phyloP scores from a whole-genome alignment of 2,113 vertebrate genomes.

The Origma solitaria region DNA sequence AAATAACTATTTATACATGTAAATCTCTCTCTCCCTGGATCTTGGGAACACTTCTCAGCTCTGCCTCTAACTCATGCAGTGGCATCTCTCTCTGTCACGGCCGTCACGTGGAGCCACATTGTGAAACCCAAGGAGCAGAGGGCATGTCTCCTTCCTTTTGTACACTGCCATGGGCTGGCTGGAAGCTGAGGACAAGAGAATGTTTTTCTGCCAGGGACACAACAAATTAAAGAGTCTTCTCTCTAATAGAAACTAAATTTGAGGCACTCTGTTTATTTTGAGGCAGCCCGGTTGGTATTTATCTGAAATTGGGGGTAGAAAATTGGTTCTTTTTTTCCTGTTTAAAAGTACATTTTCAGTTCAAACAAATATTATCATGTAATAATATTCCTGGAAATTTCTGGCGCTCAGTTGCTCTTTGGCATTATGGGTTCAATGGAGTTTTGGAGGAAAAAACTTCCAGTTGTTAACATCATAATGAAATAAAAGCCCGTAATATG shows the following conservation, averaged over 20 bases:
- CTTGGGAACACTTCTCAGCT: neutral
- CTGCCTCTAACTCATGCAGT: neutral
- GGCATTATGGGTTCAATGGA: neutral
- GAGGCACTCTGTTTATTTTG: neutral
- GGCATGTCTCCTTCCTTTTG: neutral
- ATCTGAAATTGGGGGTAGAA: neutral
- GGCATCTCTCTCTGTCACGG: slow-evolving; percentile 18
- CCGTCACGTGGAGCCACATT: neutral
- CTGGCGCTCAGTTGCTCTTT: neutral
- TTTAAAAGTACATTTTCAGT: neutral
- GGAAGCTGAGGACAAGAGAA: neutral
- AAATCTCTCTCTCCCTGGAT: slow-evolving; percentile 30
- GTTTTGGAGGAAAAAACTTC: neutral
- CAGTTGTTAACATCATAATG: neutral
- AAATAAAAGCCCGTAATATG: neutral
- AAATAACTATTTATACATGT: slow-evolving; percentile 36
- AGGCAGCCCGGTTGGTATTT: neutral
- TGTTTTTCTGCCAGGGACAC: neutral
- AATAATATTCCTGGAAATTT: neutral
- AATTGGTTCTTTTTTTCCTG: neutral
- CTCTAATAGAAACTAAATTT: neutral
- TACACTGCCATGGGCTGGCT: neutral
- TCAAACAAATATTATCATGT: neutral
- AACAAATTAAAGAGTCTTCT: neutral
- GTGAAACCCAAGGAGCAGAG: slow-evolving; percentile 20